Evolutionary conservation across 1,140 invertebrate genomes (phyloP), one percentile per base, ranked within the genome.

Genomic region (Bicyclus anynana): DNA sequence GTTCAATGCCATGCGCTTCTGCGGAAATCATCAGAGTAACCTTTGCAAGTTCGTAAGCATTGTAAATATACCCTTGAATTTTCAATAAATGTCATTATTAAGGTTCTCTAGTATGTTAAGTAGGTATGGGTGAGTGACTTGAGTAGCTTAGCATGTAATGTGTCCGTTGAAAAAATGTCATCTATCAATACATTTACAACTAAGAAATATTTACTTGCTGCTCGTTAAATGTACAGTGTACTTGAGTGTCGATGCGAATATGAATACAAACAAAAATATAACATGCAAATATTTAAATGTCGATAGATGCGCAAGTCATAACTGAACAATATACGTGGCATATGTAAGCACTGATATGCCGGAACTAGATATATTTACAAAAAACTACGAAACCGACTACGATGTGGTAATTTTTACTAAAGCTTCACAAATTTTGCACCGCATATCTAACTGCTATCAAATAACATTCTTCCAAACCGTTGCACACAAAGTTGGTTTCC

Each of bases 1-100:
- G 23, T 59, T 46, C 50, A 59, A 48, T 49, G 50, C 9, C 35
- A 38, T 9, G 29, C 40, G 48, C 5, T 10, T 16, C 16, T 38
- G 16, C 16, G 29, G 29, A 33, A 33, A n/a, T 33, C 2, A 33
- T 33, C 29, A n/a, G n/a, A 33, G n/a, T 33, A 33, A 12, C 29
- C 7, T 33, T 33, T 33, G 29, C 29, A n/a, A 33, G 12, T n/a
- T 33, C 29, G 10, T 33, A n/a, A 33, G 29, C 10, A 10, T 7
- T 33, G 7, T n/a, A 4, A 33, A n/a, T 47, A 46, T 10, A n/a
- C 29, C 29, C 29, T 33, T 33, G 29, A n/a, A 33, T 33, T 33
- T 33, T 33, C 29, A 12, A 33, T 33, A 7, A 33, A 33, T 33
- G 7, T 33, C 29, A 12, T 12, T 33, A 12, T 27, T 27, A 27